These are phyloP conservation scores for Gymnorhina tibicen DNA, from an alignment of 2,113 vertebrate genomes.

Conservation along the genomic window DNA sequence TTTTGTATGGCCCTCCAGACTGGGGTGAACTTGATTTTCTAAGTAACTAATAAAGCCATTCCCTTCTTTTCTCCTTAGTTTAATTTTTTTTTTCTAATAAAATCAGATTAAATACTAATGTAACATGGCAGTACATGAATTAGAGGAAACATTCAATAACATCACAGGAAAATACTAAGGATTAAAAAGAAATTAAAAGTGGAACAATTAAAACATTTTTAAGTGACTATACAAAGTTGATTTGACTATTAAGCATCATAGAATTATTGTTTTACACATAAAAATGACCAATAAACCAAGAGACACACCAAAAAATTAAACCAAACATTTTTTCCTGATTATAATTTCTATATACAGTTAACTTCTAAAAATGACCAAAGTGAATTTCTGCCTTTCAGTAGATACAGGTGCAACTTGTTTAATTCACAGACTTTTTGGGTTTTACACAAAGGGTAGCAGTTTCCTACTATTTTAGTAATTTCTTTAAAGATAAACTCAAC, in stretches of 20 bases:
- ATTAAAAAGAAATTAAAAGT: background rate
- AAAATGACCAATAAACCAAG: background rate
- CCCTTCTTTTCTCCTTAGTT: background rate
- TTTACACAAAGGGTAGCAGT: background rate
- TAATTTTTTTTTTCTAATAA: background rate
- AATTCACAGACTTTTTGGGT: background rate
- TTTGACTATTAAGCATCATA: background rate
- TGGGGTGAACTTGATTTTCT: background rate
- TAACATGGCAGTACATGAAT: background rate
- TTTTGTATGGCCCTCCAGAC: background rate
- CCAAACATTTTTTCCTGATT: background rate
- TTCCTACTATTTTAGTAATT: background rate
- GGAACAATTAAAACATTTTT: background rate
- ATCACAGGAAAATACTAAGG: background rate
- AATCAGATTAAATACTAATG: background rate
- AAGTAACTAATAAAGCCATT: background rate
- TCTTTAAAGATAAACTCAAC: background rate
- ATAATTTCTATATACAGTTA: background rate
- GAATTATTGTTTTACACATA: background rate
- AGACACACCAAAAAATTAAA: background rate
- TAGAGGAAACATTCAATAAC: background rate
- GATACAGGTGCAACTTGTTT: background rate
- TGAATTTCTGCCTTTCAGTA: background rate
- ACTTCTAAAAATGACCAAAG: background rate
- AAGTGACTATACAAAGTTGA: background rate